Evolutionary conservation across 2,797 vertebrate species (phyloP).

Genomic region (Sphenopsis melanotis): DNA sequence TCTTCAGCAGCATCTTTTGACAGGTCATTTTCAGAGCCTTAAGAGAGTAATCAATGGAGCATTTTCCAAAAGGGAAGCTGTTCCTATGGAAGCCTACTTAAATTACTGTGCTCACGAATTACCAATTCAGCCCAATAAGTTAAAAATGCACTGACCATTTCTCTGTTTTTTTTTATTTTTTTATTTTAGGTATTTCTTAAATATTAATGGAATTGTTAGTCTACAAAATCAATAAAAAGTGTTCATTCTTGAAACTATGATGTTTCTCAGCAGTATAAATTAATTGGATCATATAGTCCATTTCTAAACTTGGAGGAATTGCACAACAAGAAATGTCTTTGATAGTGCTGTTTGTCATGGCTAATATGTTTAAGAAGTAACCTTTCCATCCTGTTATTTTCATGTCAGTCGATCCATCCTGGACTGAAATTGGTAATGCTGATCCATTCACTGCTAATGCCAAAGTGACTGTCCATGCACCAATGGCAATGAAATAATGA

Average conservation of each 20-base stretch:
- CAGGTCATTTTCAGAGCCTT: not conserved
- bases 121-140: accelerated
- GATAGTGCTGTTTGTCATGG: not conserved
- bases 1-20: not conserved
- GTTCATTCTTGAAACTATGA: not conserved
- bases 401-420: not conserved
- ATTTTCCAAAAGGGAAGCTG: not conserved
- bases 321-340: not conserved
- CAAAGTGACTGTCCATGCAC: not conserved
- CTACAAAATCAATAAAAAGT: not conserved
- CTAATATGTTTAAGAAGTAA: not conserved
- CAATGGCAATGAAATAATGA: not conserved
- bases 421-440: not conserved
- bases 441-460: not conserved
- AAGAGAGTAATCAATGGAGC: not conserved
- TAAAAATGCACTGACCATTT: not conserved
- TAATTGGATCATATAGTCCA: not conserved
- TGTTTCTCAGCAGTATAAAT: not conserved
- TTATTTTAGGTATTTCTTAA: not conserved
- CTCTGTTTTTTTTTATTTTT: not conserved
- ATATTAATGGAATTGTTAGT: not conserved
- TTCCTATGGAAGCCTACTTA: not conserved
- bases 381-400: not conserved
- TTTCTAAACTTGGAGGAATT: not conserved
- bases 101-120: accelerated